Base-by-base conservation (phyloP, 2,888 invertebrate genomes). In the Teinopalpus imperialis region DNA sequence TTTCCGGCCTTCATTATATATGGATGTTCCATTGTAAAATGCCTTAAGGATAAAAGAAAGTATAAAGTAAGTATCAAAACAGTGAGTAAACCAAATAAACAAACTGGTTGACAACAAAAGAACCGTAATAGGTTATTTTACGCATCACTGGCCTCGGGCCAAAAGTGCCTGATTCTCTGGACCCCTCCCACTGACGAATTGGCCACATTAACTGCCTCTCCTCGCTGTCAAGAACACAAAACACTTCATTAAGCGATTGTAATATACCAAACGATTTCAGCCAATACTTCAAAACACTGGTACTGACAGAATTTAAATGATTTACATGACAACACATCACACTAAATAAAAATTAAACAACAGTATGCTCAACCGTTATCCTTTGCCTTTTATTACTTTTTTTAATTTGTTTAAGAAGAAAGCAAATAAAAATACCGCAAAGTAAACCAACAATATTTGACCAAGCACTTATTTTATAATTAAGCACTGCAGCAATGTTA, bases 41-140 rank as follows among this genome's bases (percentile, higher is more conserved):
- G 23, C 27, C 14, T 23, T 16, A 10, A 31, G 13, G 1, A 31
- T 20, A 18, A 32, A n/a, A 32, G 8, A 18, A 4, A 4, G 13
- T 7, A 24, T 24, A 10, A 37, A 10, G 29, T 31, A 34, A 39
- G 43, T 30, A 35, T 34, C 21, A 45, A 32, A 26, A 39, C 27
- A 24, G 52, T 41, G 29, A 54, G 37, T 32, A 36, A 39, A 27
- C 41, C 45, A 58, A 59, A 59, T 54, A 60, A 60, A 51, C 53
- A 55, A 51, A 48, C 48, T 41, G 44, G 47, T 56, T 69, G 63
- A 63, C 67, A 68, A 73, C 67, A 77, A 74, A 76, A 74, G 69
- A 63, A 58, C 54, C 56, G 58, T 68, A 75, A 74, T 74, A 71
- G 74, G 72, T 77, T 69, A 77, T 82, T 80, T 76, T 59, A 58